Evolutionary conservation across 1,140 invertebrate species (phyloP), one percentile per base, ranked within the genome.

Genomic region (Mactra quadrangularis): DNA sequence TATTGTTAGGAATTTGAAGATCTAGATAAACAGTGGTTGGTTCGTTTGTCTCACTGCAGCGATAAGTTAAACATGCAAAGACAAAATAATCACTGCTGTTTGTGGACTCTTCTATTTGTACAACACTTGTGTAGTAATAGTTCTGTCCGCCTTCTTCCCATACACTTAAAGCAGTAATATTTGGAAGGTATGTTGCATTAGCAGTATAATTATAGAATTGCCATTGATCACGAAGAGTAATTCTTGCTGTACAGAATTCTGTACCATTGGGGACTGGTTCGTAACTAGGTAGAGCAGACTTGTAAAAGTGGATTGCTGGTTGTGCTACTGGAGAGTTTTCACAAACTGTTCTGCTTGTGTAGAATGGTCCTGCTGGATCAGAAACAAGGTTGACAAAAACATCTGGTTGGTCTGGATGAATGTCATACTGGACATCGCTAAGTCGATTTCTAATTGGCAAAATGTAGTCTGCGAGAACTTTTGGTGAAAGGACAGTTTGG

Each of bases 231-330:
- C 19, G 31, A 15, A 74, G 38, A 15, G 19, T 17, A 27, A 74
- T 57, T 29, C 71, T 41, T 25, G 55, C 52, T 15, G 71, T 74
- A 25, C 71, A 74, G 7, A 74, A 35, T 27, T 74, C 71, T n/a
- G 33, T 31, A 59, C 38, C 55, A n/a, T 57, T 53, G 1, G 71
- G 71, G 19, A 59, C 38, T 1, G 52, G 71, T 17, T n/a, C 19
- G 33, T 74, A 74, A 25, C 22, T 74, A 9, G 71, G 71, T 59
- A 29, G 35, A 13, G 50, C 52, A 3, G 52, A 33, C 52, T 74
- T 74, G 29, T 38, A 57, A 38, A 74, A 74, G 25, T 74, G 71
- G 13, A 74, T 57, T 9, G 71, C 71, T 4, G 71, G 71, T 17
- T 59, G 52, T 17, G 52, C 3, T 15, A 59, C 33, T 3, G 1